Conservation (phyloP, 2,797 vertebrate species). For the Galaxias olidus region DNA sequence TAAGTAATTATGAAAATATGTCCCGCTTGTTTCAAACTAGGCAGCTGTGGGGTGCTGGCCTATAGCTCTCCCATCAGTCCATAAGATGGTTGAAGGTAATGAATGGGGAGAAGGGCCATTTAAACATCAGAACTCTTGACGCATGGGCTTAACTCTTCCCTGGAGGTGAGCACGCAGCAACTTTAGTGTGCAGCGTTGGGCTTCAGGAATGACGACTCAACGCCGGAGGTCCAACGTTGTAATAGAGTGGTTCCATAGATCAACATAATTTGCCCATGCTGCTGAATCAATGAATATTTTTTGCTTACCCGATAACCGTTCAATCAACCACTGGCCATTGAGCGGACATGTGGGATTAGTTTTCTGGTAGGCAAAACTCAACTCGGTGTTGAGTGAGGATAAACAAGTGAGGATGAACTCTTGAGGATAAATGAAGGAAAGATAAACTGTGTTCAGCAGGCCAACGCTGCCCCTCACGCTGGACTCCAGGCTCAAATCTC, state of each 20-base stretch:
- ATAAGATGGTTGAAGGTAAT: too few relatives aligned
- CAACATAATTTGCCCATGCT: slow-evolving; percentile 7
- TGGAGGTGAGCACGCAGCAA: background rate
- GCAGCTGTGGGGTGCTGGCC: background rate
- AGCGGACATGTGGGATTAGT: too few relatives aligned
- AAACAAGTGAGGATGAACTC: too few relatives aligned
- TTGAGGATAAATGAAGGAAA: too few relatives aligned
- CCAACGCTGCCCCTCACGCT: background rate
- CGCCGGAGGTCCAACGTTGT: background rate
- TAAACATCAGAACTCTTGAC: too few relatives aligned
- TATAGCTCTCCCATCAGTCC: background rate
- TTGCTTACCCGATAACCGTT: background rate
- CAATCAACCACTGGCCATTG: background rate
- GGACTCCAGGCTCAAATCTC: slow-evolving; percentile 37
- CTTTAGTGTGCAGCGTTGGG: background rate
- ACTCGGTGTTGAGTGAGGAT: too few relatives aligned
- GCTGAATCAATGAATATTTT: slow-evolving; percentile 7
- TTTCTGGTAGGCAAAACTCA: too few relatives aligned
- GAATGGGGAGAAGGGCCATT: too few relatives aligned
- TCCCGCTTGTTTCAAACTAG: background rate
- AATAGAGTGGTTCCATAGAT: background rate
- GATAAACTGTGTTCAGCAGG: slow-evolving; percentile 16
- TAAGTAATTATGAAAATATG: background rate
- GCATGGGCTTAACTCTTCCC: background rate
- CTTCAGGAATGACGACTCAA: background rate